Evolutionary conservation across 1,140 invertebrate species (phyloP), one percentile per base, ranked within the genome.

Genomic region (Drosophila lini): DNA sequence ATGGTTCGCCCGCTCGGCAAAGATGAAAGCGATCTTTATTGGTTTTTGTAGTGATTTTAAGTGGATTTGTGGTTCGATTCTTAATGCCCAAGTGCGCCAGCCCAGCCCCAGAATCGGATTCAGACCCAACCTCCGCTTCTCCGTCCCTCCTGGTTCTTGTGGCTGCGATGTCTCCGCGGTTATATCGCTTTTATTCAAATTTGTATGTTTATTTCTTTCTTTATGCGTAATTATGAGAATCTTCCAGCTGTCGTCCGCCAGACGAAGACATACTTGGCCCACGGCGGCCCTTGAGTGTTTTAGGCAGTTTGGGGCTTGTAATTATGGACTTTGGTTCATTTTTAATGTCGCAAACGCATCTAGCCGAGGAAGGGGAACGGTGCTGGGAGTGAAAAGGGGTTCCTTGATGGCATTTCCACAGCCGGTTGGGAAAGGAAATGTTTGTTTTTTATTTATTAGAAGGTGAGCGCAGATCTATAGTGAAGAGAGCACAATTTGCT

Each of bases 31-130:
- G 71, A 75, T 89, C 74, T 89, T 89, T 90, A 89, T 89, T 81
- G 84, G 80, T 84, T 88, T 88, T 78, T 84, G 84, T 89, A 89
- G 84, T 89, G 84, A 89, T 89, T 89, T 90, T 89, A 89, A 89
- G 84, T 89, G 84, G 84, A 89, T 90, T 89, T 89, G 85, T 89
- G 81, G 84, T 84, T 89, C 84, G 85, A 89, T 84, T 89, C 81
- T 89, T 89, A 90, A 89, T 84, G 81, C 85, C 74, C 78, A 89
- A 90, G 81, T 89, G 86, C 84, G 67, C 80, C 80, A 77, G 79
- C 45, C 52, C 61, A 60, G 56, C 56, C 61, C 36, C 42, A 31
- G 67, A 40, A 38, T 48, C 77, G 16, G 50, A 73, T 53, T 71
- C 45, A 40, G 52, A 28, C 11, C 42, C 52, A 55, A 15, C 34